A percentile compares a stretch with the other conserved stretches of the same genome.
Conservation (phyloP, 2,797 vertebrate species). For the Lithobates pipiens region DNA sequence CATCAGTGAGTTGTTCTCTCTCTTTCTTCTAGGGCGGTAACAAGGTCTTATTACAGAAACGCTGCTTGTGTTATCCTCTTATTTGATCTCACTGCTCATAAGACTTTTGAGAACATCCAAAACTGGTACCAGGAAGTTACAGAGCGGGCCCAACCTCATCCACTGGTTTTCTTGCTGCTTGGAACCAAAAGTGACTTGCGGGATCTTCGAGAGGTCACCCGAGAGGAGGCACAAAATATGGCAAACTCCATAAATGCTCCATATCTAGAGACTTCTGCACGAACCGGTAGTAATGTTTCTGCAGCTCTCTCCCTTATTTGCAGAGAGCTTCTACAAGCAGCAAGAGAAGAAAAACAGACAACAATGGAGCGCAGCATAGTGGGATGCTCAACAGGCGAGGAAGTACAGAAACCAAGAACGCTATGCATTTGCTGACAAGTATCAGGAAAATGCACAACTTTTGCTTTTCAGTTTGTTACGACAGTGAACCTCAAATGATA, state of each 20-base stretch:
- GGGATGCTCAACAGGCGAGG: neutral
- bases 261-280: constrained; percentile 84
- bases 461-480: neutral
- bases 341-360: constrained; percentile 74
- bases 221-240: constrained; percentile 79
- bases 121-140: constrained; percentile 82
- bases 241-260: constrained; percentile 74
- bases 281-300: constrained; percentile 78
- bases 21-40: constrained; percentile 79
- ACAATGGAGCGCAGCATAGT: constrained; percentile 79
- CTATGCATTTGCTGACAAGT: constrained; percentile 62
- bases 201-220: constrained; percentile 70
- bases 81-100: constrained; percentile 83
- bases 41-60: constrained; percentile 87
- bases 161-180: constrained; percentile 81
- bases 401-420: constrained; percentile 30
- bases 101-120: constrained; percentile 80
- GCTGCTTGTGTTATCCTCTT: constrained; percentile 84
- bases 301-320: constrained; percentile 79
- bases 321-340: constrained; percentile 75
- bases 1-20: neutral
- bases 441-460: too few relatives aligned
- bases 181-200: constrained; percentile 84
- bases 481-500: neutral
- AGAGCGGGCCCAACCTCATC: constrained; percentile 77